Base-by-base conservation (phyloP, 2,113 vertebrate species). In the Regulus satrapa region DNA sequence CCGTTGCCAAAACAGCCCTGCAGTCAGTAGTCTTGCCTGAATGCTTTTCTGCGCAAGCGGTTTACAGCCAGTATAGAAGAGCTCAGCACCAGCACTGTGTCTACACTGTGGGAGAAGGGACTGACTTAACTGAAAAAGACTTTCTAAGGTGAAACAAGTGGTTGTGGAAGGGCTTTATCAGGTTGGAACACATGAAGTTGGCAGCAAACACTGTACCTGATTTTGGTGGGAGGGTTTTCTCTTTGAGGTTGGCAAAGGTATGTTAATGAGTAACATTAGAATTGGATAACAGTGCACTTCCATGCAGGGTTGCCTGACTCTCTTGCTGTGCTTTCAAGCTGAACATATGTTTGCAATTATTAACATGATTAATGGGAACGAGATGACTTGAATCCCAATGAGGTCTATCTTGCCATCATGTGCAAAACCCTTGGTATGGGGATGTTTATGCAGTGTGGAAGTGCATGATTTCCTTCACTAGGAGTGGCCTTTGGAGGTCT, bases 311-410 rank as follows among this genome's bases (percentile, higher is more conserved):
- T 93, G 88, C 75, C 74, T 89, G 93, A 87, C 72, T 93, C 69
- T 82, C 95, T 92, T 88, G 90, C 90, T 96, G 93, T 90, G 95
- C 88, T 96, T 96, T 97, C 95, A 95, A 90, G 94, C 85, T 94
- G 95, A 97, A 96, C 96, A 93, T 93, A 88, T 96, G 96, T 94
- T 96, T 96, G 93, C 88, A 96, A 92, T 97, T 96, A 96, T 96
- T 96, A 97, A 95, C 85, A 49, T 96, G 92, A 97, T 96, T 95
- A 96, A 94, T 81, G 61, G 55, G 90, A 93, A 67, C 48, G 46
- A 74, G 76, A 85, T 83, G 93, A 88, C 68, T 81, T 45, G 94
- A 96, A 94, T 97, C 85, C 64, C 59, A 96, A 93, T 86, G 79
- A 94, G 68, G 28, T 88, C 85, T 86, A 38, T 86, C 78, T 67